Evolutionary conservation across 2,888 invertebrate species (phyloP).

Genomic region (Habroteleia sp.): DNA sequence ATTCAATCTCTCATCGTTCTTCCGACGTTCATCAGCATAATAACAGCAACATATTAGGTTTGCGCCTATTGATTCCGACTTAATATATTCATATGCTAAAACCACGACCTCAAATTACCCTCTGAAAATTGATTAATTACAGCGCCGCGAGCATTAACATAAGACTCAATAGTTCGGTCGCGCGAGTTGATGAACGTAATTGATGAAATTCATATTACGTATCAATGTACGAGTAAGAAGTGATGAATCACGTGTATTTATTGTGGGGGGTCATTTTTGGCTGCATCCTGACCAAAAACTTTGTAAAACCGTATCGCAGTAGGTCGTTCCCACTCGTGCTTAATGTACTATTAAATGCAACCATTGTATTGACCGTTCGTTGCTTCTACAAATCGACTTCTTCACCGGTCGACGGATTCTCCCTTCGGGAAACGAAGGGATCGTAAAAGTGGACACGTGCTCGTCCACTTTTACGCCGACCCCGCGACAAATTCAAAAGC

Average conservation of each 20-base stretch:
- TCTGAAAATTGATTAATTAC: slow-evolving; percentile 36
- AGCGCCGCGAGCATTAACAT: slow-evolving; percentile 2
- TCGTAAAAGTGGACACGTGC: slow-evolving; percentile 68
- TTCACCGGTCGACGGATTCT: slow-evolving; percentile 62
- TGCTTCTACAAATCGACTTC: slow-evolving; percentile 78
- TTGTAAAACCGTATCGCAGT: slow-evolving; percentile 39
- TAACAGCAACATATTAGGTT: neutral
- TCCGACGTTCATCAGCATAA: too few species aligned
- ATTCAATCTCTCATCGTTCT: too few species aligned
- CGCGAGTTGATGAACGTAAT: slow-evolving; percentile 40
- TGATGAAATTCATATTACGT: slow-evolving; percentile 39
- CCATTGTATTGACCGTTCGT: slow-evolving; percentile 76
- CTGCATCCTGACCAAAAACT: slow-evolving; percentile 19
- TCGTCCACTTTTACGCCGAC: slow-evolving; percentile 67
- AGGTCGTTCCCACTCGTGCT: slow-evolving; percentile 68
- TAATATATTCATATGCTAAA: slow-evolving; percentile 12
- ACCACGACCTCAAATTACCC: slow-evolving; percentile 12
- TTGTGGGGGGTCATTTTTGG: slow-evolving; percentile 16
- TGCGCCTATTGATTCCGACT: neutral
- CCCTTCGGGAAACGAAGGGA: slow-evolving; percentile 50
- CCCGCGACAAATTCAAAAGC: slow-evolving; percentile 73
- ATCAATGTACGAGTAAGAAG: slow-evolving; percentile 14
- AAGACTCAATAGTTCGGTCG: neutral
- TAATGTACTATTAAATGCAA: slow-evolving; percentile 80
- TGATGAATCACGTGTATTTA: slow-evolving; percentile 36